Evolutionary conservation across 2,113 vertebrate genomes (phyloP).

Genomic region (Ceyx cyanopectus): DNA sequence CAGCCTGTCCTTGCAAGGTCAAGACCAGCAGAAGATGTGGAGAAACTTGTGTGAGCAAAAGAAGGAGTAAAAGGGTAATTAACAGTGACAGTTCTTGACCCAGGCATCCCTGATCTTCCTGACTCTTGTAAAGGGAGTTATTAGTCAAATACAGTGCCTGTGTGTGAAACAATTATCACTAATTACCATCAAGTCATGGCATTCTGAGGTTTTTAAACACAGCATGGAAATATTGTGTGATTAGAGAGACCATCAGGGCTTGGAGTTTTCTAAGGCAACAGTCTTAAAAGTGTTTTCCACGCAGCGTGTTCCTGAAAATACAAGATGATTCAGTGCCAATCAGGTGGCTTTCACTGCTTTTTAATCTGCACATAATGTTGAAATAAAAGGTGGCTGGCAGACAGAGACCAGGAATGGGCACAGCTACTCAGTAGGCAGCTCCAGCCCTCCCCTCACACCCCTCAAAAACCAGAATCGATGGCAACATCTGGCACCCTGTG

Average conservation of each 20-base stretch:
- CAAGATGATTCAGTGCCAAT: not conserved
- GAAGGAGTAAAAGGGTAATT: not conserved
- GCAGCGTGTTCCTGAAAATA: not conserved
- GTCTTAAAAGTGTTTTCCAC: not conserved
- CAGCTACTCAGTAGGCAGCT: not conserved
- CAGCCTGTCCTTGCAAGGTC: not conserved
- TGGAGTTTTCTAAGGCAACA: not conserved
- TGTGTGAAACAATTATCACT: not conserved
- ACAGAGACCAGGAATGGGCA: fast-evolving
- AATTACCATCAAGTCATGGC: not conserved
- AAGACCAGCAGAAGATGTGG: not conserved
- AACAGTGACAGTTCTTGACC: not conserved
- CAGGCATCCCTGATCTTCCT: not conserved
- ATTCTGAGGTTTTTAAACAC: not conserved
- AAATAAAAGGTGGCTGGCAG: not conserved
- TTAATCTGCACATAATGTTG: not conserved
- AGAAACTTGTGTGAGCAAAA: not conserved
- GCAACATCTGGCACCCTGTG: not conserved
- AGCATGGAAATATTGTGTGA: not conserved
- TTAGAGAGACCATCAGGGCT: not conserved
- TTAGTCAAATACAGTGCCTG: not conserved
- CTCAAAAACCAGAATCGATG: fast-evolving
- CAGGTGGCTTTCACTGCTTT: not conserved
- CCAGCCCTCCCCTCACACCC: fast-evolving
- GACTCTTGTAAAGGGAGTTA: not conserved